Percentiles rank a stretch among this genome's conserved stretches.
Evolutionary conservation across 1,140 invertebrate genomes (phyloP).

Genomic region (Euwallacea similis): DNA sequence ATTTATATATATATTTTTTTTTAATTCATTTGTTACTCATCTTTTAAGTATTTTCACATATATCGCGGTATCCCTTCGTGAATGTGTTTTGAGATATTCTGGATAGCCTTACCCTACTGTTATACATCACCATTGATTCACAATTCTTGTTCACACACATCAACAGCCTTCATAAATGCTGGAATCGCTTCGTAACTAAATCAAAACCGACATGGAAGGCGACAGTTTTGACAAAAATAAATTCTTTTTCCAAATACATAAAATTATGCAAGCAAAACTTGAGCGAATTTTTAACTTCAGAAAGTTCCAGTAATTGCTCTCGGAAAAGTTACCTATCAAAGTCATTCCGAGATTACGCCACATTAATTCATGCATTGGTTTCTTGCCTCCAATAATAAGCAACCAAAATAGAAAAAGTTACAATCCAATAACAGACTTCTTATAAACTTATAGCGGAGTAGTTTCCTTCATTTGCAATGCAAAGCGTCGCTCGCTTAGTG

Average conservation of each 20-base stretch:
- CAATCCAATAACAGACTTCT: constrained; percentile 25
- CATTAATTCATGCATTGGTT: constrained; percentile 9
- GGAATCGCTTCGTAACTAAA: too few relatives aligned
- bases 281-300: neutral
- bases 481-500: constrained; percentile 13
- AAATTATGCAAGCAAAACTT: neutral
- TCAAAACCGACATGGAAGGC: too few relatives aligned
- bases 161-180: too few relatives aligned
- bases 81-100: too few relatives aligned
- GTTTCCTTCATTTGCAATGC: constrained; percentile 27
- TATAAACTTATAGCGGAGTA: constrained; percentile 18
- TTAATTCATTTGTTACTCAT: too few relatives aligned
- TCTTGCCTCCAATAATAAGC: constrained; percentile 5
- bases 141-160: too few relatives aligned
- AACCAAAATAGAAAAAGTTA: constrained; percentile 23
- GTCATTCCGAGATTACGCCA: neutral
- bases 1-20: too few relatives aligned
- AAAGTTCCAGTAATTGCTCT: constrained; percentile 1
- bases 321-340: constrained; percentile 6
- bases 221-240: neutral
- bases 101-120: too few relatives aligned
- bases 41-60: too few relatives aligned
- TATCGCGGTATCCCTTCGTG: too few relatives aligned
- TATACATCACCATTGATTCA: too few relatives aligned
- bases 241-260: neutral